Conservation (phyloP, 1,140 invertebrate genomes). For the Drosophila elegans region DNA sequence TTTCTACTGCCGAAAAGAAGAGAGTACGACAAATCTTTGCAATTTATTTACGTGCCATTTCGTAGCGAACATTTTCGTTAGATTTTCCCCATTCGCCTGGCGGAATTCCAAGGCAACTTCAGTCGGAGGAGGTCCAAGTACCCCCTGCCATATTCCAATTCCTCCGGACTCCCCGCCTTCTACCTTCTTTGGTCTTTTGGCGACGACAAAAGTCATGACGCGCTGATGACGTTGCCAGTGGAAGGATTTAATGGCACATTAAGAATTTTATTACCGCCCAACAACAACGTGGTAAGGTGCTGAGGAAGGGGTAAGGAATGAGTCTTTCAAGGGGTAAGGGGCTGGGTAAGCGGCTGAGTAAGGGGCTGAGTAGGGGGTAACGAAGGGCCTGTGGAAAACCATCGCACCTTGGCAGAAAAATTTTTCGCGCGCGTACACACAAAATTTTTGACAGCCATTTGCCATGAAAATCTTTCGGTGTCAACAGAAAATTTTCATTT, state of each 20-base stretch:
- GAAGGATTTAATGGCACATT: conserved; percentile 83
- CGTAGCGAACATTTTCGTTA: conserved; percentile 79
- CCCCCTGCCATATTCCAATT: not conserved
- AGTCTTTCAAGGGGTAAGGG: not conserved
- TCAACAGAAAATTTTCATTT: conserved; percentile 70
- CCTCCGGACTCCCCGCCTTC: not conserved
- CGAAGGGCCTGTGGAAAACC: not conserved
- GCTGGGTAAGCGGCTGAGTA: not conserved
- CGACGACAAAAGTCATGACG: conserved; percentile 77
- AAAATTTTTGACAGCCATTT: conserved; percentile 74
- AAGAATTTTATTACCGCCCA: conserved; percentile 82
- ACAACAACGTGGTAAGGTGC: conserved; percentile 26
- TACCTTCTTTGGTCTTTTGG: conserved; percentile 48
- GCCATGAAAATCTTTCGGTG: conserved; percentile 71
- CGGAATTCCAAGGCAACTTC: conserved; percentile 73
- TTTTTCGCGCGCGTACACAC: conserved; percentile 74
- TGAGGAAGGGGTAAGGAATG: not conserved
- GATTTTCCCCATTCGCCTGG: conserved; percentile 76
- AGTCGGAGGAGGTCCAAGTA: conserved; percentile 18
- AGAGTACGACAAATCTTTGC: conserved; percentile 77
- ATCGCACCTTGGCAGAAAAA: conserved; percentile 70
- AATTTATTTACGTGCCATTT: conserved; percentile 84
- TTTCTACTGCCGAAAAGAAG: conserved; percentile 6
- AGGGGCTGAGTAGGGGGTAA: not conserved
- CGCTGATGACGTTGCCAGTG: conserved; percentile 80